Evolutionary conservation across 2,113 vertebrate species (phyloP).

Genomic region (Polypterus bichir): DNA sequence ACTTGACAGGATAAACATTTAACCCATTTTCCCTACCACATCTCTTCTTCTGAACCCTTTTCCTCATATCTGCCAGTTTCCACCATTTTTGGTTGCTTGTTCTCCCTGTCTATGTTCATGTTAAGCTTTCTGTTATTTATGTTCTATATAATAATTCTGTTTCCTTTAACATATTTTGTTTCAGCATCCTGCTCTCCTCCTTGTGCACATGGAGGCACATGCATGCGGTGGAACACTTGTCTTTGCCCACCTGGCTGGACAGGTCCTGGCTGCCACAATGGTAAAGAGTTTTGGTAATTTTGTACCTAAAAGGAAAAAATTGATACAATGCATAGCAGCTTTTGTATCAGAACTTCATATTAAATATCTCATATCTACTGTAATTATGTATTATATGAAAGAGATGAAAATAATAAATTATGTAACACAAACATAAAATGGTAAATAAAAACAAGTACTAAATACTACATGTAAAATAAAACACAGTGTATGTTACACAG

Average conservation of each 20-base stretch:
- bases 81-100: not conserved
- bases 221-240: conserved; percentile 59
- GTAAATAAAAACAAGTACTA: too few relatives aligned
- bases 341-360: too few relatives aligned
- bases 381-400: too few relatives aligned
- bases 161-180: conserved; percentile 13
- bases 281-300: conserved; percentile 22
- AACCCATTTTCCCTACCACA: too few relatives aligned
- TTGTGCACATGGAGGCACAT: conserved; percentile 55
- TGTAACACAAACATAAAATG: too few relatives aligned
- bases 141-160: not conserved
- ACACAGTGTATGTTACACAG: too few relatives aligned
- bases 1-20: too few relatives aligned
- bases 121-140: not conserved
- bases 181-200: conserved; percentile 58
- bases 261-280: conserved; percentile 53
- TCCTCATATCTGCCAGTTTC: not conserved
- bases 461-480: too few relatives aligned
- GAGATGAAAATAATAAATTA: too few relatives aligned
- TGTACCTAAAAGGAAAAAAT: too few relatives aligned
- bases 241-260: conserved; percentile 52
- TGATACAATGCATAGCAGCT: too few relatives aligned
- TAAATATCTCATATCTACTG: too few relatives aligned
- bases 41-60: not conserved
- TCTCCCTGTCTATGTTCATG: not conserved